Conservation (phyloP, 1,140 invertebrate species). For the Hylaeus volcanicus region DNA sequence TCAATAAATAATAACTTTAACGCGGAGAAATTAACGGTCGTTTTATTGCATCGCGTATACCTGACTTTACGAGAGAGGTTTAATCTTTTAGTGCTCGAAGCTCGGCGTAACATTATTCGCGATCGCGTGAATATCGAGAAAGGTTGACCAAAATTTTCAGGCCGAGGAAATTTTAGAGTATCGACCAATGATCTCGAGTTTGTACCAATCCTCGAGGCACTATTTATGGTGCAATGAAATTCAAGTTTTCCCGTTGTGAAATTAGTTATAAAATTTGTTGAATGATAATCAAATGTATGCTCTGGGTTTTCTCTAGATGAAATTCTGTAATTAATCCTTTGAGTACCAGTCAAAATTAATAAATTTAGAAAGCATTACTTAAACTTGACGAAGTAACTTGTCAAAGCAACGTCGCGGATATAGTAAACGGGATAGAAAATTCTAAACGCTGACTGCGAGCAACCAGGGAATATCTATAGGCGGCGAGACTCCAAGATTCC, state of each 20-base stretch:
- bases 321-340: no score
- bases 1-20: slow-evolving; percentile 70
- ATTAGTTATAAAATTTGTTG: no score
- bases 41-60: slow-evolving; percentile 34
- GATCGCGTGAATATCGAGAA: background rate
- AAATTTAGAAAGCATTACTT: no score
- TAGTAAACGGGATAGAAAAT: background rate
- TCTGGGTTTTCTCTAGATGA: no score
- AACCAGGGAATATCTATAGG: background rate
- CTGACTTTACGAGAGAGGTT: background rate
- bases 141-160: no score
- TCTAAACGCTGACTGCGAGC: background rate
- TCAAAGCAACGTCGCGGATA: background rate
- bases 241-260: no score
- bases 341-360: no score
- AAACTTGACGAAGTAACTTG: no score
- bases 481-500: slow-evolving; percentile 50
- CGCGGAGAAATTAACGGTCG: slow-evolving; percentile 43
- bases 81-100: background rate
- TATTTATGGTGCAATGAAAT: no score
- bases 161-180: no score
- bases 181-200: background rate
- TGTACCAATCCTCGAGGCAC: background rate
- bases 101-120: background rate
- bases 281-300: no score